These are phyloP conservation scores for Drosophila trapezifrons DNA, from an alignment of 1,140 invertebrate species.

Conservation along the genomic window DNA sequence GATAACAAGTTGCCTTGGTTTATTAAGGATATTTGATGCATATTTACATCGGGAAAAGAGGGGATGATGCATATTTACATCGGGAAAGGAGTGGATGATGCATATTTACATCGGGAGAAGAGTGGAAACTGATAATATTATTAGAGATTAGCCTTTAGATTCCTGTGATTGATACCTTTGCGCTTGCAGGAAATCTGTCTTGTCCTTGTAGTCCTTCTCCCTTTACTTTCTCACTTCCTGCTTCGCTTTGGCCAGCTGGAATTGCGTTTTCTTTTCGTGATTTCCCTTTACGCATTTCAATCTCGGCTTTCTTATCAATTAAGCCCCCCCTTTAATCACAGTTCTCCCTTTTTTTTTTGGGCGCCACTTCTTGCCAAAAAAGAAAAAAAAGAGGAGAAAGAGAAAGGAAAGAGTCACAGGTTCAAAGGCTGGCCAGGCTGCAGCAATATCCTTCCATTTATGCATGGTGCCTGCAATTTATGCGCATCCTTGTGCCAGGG, in stretches of 20 bases:
- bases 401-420: slow-evolving; percentile 5
- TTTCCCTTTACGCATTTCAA: slow-evolving; percentile 36
- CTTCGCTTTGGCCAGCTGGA: slow-evolving; percentile 10
- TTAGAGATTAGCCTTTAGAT: no score
- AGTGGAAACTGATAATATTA: neutral
- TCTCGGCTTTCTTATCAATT: slow-evolving; percentile 52
- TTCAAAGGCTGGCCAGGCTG: slow-evolving; percentile 29
- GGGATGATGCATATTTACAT: no score
- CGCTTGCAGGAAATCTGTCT: neutral
- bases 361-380: no score
- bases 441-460: slow-evolving; percentile 69
- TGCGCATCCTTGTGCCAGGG: slow-evolving; percentile 49
- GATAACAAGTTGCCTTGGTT: neutral
- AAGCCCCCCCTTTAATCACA: slow-evolving; percentile 24
- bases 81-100: no score
- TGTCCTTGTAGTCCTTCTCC: neutral
- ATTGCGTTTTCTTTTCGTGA: slow-evolving; percentile 24
- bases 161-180: neutral
- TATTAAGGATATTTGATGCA: neutral
- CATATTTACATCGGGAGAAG: no score
- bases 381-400: neutral
- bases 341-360: neutral
- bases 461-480: slow-evolving; percentile 75
- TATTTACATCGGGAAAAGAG: no score
- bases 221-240: neutral